Percentiles rank a stretch among this genome's conserved stretches.
phyloP scores from a whole-genome alignment of 2,888 invertebrate genomes.

The Cyaniris semiargus region DNA sequence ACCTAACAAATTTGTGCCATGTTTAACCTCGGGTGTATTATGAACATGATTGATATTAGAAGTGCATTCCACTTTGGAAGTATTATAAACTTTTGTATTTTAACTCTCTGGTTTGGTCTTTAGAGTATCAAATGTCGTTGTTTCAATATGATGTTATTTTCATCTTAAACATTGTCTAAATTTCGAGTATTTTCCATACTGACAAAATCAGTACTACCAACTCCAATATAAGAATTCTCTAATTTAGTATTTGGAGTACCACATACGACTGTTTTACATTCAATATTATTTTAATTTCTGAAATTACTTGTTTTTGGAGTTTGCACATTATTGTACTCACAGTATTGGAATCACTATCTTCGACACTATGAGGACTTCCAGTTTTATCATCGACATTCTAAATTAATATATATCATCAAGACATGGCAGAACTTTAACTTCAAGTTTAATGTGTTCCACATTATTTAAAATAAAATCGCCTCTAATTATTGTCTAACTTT shows the following conservation, averaged over 20 bases:
- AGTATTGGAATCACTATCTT: background rate
- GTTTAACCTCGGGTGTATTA: background rate
- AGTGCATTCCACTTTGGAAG: background rate
- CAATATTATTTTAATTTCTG: background rate
- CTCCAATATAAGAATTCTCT: background rate
- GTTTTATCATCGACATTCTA: background rate
- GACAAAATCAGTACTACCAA: background rate
- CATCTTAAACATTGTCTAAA: too few relatives aligned
- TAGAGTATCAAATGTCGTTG: too few relatives aligned
- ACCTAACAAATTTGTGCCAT: background rate
- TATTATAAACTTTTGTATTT: background rate
- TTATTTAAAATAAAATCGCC: slow-evolving; percentile 59
- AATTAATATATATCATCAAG: slow-evolving; percentile 28
- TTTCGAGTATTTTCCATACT: background rate
- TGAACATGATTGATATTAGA: background rate
- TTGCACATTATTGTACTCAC: background rate
- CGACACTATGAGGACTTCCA: background rate
- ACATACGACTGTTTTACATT: background rate
- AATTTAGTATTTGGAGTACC: background rate
- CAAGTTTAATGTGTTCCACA: slow-evolving; percentile 44
- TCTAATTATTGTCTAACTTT: slow-evolving; percentile 58
- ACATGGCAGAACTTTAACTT: slow-evolving; percentile 32
- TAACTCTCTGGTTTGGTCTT: background rate
- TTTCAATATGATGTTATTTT: too few relatives aligned
- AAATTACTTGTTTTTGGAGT: background rate